Evolutionary conservation across 92 coral and sea anemone genomes (phyloP), one percentile per base, ranked within the genome.

Genomic region (Ricordea florida): DNA sequence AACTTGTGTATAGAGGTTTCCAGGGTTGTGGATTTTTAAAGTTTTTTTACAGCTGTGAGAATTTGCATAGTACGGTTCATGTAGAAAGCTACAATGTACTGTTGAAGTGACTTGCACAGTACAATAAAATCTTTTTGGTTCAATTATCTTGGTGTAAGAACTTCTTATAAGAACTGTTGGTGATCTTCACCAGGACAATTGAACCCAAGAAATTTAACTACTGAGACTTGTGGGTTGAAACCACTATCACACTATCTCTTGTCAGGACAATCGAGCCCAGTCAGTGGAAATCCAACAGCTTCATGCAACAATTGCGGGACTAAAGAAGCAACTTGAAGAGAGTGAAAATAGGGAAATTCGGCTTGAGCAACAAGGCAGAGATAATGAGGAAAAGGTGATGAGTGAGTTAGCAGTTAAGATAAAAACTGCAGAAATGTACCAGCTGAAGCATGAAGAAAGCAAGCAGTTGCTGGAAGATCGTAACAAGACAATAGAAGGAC

Each of bases 311-410:
- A 84, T 91, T 31, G 73, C 90, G 57, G 35, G 81, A 7, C 36
- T 93, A 59, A 57, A 72, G 57, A 67, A 88, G 30, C 93, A 83
- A 67, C 68, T 94, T 5, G 71, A 85, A 14, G 74, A 41, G 17
- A 88, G 93, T n/a, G 92, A 90, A n/a, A 69, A 57, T 14, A 69
- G 67, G 51, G 86, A 88, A 10, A 79, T 65, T 37, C 90, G 85
- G 22, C 86, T 92, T n/a, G 96, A 85, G 69, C 88, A 84, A 36
- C 94, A 94, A 64, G 96, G 96, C 24, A 78, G 98, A 10, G 88
- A 87, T 60, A 94, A 94, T 63, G 98, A 94, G 63, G 98, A 94
- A 82, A 94, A 94, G 56, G 92, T 90, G 31, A 94, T 94, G 98
- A 85, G 83, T 15, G 97, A 94, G 49, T 75, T 94, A 17, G 98